Conservation (phyloP, 2,888 invertebrate species). For the Aromia moschata region DNA sequence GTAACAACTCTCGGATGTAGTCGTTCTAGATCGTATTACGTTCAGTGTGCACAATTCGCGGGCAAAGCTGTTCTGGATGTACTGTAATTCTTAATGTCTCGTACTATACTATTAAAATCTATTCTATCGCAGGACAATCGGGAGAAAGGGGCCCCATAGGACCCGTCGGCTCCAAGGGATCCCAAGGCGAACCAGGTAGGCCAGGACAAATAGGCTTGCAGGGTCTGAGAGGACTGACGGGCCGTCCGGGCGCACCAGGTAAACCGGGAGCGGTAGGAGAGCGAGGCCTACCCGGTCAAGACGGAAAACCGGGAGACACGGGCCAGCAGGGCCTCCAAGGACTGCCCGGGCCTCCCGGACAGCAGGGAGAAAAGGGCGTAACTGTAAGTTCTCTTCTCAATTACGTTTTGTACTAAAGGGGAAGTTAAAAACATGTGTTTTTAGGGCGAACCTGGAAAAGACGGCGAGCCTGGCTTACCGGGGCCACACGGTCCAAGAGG, state of each 20-base stretch:
- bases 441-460: constrained; percentile 82
- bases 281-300: constrained; percentile 80
- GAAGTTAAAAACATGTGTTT: constrained; percentile 4
- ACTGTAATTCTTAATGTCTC: too few relatives aligned
- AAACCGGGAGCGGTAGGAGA: constrained; percentile 77
- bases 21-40: too few relatives aligned
- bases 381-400: constrained; percentile 64
- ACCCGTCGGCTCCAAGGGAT: constrained; percentile 70
- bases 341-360: constrained; percentile 78
- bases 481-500: constrained; percentile 82
- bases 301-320: constrained; percentile 86
- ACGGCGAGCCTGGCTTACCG: constrained; percentile 79
- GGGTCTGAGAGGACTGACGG: constrained; percentile 71
- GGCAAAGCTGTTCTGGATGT: too few relatives aligned
- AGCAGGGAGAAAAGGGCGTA: constrained; percentile 80
- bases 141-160: constrained; percentile 80
- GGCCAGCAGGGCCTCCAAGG: constrained; percentile 84
- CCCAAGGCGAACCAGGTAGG: constrained; percentile 68
- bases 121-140: constrained; percentile 64
- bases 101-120: neutral
- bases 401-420: too few relatives aligned
- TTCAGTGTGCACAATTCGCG: too few relatives aligned
- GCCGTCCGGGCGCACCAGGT: constrained; percentile 76
- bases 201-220: constrained; percentile 69
- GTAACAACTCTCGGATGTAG: too few relatives aligned